Evolutionary conservation across 2,888 invertebrate species (phyloP).

Genomic region (Ophion ventricosus): DNA sequence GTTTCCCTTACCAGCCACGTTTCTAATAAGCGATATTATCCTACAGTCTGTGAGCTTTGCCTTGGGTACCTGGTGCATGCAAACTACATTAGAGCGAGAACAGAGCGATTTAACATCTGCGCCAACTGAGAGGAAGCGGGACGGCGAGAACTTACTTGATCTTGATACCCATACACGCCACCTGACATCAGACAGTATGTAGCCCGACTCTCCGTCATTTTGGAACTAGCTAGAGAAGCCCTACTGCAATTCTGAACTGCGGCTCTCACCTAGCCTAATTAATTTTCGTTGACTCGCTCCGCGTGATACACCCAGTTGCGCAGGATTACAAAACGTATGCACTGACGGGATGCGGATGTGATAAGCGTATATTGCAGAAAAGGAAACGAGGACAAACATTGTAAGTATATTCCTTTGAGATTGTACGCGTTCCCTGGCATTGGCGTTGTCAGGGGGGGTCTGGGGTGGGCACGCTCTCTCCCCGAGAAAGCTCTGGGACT

Average conservation of each 20-base stretch:
- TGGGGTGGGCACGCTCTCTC: too few species aligned
- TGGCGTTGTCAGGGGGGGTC: too few species aligned
- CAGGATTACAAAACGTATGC: constrained; percentile 3
- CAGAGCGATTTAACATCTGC: constrained; percentile 14
- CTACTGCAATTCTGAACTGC: constrained; percentile 40
- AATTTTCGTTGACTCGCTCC: constrained; percentile 54
- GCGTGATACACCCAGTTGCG: constrained; percentile 3
- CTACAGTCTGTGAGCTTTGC: constrained; percentile 64
- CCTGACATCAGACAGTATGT: constrained; percentile 29
- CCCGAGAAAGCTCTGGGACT: too few species aligned
- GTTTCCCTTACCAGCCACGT: constrained; percentile 57
- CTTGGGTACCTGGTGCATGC: constrained; percentile 50
- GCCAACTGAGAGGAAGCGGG: constrained; percentile 10
- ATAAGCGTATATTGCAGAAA: constrained; percentile 7
- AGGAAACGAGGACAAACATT: neutral
- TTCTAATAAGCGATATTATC: constrained; percentile 73
- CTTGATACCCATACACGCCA: constrained; percentile 40
- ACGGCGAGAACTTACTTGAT: constrained; percentile 50
- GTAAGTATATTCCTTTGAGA: neutral
- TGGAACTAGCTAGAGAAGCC: constrained; percentile 32
- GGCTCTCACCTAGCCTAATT: constrained; percentile 60
- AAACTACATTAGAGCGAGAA: constrained; percentile 42
- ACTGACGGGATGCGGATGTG: constrained; percentile 22
- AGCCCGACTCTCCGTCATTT: constrained; percentile 52
- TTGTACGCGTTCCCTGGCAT: neutral